Evolutionary conservation across 1,140 invertebrate species (phyloP).

Genomic region (Apocrypta bakeri): DNA sequence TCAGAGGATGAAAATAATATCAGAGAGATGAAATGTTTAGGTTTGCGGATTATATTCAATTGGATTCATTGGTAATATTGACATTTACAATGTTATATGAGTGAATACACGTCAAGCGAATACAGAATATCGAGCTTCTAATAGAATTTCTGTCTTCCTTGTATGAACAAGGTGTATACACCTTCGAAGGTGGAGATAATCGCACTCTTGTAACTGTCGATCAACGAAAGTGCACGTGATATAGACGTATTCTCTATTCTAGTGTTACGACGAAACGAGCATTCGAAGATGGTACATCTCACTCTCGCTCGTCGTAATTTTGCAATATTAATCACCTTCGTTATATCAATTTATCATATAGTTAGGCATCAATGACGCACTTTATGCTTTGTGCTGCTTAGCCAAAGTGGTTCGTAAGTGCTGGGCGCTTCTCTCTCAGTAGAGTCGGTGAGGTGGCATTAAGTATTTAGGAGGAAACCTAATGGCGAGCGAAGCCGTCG

Average conservation of each 20-base stretch:
- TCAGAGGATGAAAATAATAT: too few relatives aligned
- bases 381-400: constrained; percentile 11
- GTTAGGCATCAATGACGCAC: neutral
- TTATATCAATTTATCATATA: neutral
- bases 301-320: neutral
- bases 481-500: constrained; percentile 13
- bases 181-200: too few relatives aligned
- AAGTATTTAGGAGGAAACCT: constrained; percentile 40
- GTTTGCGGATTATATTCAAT: too few relatives aligned
- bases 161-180: too few relatives aligned
- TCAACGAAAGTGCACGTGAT: neutral
- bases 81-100: too few relatives aligned
- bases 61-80: too few relatives aligned
- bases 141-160: too few relatives aligned
- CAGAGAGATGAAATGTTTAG: too few relatives aligned
- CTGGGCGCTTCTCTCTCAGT: neutral
- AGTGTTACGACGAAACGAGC: neutral
- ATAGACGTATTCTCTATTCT: neutral
- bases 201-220: neutral
- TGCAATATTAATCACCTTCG: constrained; percentile 16
- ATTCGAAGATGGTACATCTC: neutral
- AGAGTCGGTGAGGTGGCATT: constrained; percentile 36
- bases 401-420: constrained; percentile 41
- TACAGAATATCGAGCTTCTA: neutral
- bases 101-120: neutral